These are phyloP conservation scores for Centroberyx gerrardi DNA, from an alignment of 2,797 vertebrate genomes.

Conservation along the genomic window DNA sequence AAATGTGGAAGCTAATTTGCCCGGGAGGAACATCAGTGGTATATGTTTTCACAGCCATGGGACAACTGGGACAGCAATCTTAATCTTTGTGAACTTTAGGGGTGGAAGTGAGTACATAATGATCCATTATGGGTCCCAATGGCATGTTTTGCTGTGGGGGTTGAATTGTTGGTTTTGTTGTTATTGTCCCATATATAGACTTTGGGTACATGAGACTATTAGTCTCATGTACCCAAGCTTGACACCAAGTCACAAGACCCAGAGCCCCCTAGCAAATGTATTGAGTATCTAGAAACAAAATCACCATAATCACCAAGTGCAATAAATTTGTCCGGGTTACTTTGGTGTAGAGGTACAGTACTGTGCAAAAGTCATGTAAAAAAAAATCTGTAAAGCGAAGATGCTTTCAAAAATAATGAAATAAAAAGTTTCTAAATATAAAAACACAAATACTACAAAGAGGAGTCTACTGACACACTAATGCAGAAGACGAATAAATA, in stretches of 20 bases:
- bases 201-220: too few species aligned
- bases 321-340: neutral
- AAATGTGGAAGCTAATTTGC: constrained; percentile 36
- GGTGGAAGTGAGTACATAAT: constrained; percentile 33
- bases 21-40: constrained; percentile 39
- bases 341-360: too few species aligned
- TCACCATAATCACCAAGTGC: neutral
- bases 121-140: constrained; percentile 29
- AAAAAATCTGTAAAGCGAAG: too few species aligned
- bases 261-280: too few species aligned
- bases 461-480: too few species aligned
- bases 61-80: constrained; percentile 17
- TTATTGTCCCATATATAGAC: constrained; percentile 4
- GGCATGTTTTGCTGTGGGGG: constrained; percentile 23
- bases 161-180: constrained; percentile 25
- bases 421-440: too few species aligned
- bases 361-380: too few species aligned
- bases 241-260: too few species aligned
- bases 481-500: too few species aligned
- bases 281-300: neutral
- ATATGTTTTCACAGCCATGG: constrained; percentile 39
- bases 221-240: too few species aligned
- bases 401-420: too few species aligned
- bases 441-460: too few species aligned
- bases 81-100: constrained; percentile 23